Evolutionary conservation across 2,888 invertebrate genomes (phyloP), one percentile per base, ranked within the genome.

Genomic region (Fabriciana adippe): DNA sequence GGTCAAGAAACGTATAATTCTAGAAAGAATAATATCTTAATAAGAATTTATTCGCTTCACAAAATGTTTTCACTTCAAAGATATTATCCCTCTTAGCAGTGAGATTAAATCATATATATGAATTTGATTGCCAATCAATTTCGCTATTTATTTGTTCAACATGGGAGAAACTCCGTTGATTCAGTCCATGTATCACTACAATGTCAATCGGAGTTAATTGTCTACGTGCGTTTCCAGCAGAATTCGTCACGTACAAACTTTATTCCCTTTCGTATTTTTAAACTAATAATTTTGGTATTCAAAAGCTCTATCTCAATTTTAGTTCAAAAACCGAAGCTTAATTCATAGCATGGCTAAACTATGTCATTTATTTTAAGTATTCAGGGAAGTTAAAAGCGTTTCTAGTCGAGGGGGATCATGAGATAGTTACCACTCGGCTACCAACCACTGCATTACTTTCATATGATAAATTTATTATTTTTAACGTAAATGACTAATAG

Each of bases 171-270:
- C 59, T 48, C 53, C 53, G 66, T 69, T 57, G 66, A 64, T 68
- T 66, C 63, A 50, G 64, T 54, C 65, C 71, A 74, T 77, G 74
- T 86, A 87, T 87, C 86, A 87, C 82, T 83, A 87, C 86, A 86
- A 85, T 86, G 87, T 84, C 86, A 87, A 85, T 83, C 67, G 57
- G 81, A 79, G 87, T 87, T 89, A 89, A 89, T 89, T 89, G 87
- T 84, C 85, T 89, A 88, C 89, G 89, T 88, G 88, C 86, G 87
- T 85, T 88, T 85, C 83, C 83, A 85, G 81, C 82, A 76, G 83
- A 84, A 85, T 84, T 83, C 83, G 86, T 87, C 86, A 88, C 89
- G 88, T 88, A 80, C 83, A 65, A 66, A 62, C 64, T 68, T 74
- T 73, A 67, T 71, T 67, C 59, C 63, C 63, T 63, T 59, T 62